Evolutionary conservation across 2,888 invertebrate genomes (phyloP).

Genomic region (Andrena bicolor): DNA sequence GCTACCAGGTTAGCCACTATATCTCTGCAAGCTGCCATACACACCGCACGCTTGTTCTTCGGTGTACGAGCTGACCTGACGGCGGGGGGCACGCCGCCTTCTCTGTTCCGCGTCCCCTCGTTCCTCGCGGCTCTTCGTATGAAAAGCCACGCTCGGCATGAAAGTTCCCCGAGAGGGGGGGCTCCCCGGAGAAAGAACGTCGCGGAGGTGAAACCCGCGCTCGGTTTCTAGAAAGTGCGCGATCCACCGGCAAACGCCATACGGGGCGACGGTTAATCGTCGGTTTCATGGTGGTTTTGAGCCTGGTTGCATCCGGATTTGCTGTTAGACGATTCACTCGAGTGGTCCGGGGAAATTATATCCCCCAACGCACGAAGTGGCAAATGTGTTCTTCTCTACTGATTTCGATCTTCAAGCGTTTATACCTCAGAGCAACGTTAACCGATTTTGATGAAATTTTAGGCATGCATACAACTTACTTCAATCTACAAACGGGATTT

Average conservation of each 20-base stretch:
- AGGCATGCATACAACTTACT: no score
- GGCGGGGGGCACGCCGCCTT: neutral
- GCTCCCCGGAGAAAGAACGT: constrained; percentile 19
- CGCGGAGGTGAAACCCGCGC: constrained; percentile 37
- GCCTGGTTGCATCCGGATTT: no score
- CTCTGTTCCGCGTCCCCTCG: constrained; percentile 33
- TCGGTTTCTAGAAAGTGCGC: constrained; percentile 45
- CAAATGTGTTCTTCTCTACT: no score
- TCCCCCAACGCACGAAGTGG: no score
- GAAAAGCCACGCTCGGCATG: constrained; percentile 26
- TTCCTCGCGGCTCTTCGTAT: neutral
- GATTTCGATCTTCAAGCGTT: no score
- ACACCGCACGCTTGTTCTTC: constrained; percentile 35
- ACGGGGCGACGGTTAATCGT: neutral
- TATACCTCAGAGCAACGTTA: no score
- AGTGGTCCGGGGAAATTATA: no score
- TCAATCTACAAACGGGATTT: no score
- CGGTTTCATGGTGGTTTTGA: neutral
- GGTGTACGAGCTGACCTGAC: constrained; percentile 9
- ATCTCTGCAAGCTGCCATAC: neutral
- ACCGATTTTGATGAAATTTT: no score
- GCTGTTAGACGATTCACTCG: no score
- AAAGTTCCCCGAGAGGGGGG: constrained; percentile 22
- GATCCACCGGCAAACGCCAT: neutral
- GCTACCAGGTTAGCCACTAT: neutral